Evolutionary conservation across 2,113 vertebrate genomes (phyloP).

Genomic region (Climacteris rufus): DNA sequence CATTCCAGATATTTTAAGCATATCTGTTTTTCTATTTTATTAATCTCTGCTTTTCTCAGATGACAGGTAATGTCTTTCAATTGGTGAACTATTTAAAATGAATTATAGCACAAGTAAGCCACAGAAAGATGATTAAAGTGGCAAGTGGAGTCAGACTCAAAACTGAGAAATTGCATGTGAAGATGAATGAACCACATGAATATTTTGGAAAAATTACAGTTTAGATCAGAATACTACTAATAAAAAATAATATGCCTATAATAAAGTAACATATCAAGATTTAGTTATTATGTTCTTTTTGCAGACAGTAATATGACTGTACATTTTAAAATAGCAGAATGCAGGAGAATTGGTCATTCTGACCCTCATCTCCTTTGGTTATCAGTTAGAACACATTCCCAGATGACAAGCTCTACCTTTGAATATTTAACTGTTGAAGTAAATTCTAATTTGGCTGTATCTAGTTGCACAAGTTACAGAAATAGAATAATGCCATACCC

Average conservation of each 20-base stretch:
- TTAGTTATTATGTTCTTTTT: neutral
- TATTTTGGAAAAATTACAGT: neutral
- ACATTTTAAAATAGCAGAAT: neutral
- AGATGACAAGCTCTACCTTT: neutral
- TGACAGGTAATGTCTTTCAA: neutral
- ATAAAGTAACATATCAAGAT: neutral
- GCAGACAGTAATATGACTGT: neutral
- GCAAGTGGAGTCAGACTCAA: neutral
- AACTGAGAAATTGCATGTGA: neutral
- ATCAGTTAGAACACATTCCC: neutral
- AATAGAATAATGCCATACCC: neutral
- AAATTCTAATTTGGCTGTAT: neutral
- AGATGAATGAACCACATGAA: neutral
- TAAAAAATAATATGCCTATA: neutral
- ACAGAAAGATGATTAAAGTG: neutral
- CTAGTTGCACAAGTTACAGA: neutral
- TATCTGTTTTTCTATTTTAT: neutral
- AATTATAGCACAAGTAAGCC: neutral
- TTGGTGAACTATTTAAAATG: neutral
- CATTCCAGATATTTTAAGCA: neutral
- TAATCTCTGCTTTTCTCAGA: neutral
- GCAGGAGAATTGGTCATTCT: neutral
- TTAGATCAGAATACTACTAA: neutral
- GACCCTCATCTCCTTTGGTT: neutral
- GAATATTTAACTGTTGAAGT: neutral